These are phyloP conservation scores for Scaptomyza parva DNA, from an alignment of 2,888 invertebrate species.

Conservation along the genomic window DNA sequence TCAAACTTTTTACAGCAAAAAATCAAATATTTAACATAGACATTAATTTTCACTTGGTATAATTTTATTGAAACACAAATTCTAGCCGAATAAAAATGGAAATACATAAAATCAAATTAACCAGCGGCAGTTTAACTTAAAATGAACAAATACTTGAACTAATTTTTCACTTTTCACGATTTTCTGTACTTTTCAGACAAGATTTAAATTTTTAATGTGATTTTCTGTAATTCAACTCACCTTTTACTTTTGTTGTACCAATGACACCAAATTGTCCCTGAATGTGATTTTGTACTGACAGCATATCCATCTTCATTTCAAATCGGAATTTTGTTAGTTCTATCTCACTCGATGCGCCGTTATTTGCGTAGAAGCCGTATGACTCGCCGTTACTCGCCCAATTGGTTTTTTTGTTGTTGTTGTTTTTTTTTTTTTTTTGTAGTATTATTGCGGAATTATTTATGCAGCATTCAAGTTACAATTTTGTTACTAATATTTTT, in stretches of 20 bases:
- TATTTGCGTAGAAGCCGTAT: conserved; percentile 1
- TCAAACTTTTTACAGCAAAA: neutral
- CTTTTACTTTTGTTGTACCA: conserved; percentile 88
- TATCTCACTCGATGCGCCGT: conserved; percentile 35
- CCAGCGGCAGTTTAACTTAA: neutral
- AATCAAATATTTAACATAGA: neutral
- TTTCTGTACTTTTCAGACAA: neutral
- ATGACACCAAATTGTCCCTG: conserved; percentile 89
- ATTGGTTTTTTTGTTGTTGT: conserved; percentile 18
- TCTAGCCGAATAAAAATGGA: neutral
- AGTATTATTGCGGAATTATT: no score
- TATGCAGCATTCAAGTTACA: conserved; percentile 34
- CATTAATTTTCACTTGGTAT: neutral
- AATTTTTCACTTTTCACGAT: neutral
- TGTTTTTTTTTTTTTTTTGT: no score
- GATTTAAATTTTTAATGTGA: no score
- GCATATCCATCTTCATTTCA: conserved; percentile 90
- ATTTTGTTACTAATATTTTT: conserved; percentile 1
- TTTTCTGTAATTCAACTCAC: conserved; percentile 85
- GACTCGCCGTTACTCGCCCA: conserved; percentile 12
- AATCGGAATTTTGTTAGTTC: conserved; percentile 43
- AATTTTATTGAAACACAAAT: neutral
- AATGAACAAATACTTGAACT: neutral
- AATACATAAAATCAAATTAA: neutral
- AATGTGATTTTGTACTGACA: conserved; percentile 91